Evolutionary conservation across 2,113 vertebrate genomes (phyloP).

Genomic region (Charadrius vociferus): DNA sequence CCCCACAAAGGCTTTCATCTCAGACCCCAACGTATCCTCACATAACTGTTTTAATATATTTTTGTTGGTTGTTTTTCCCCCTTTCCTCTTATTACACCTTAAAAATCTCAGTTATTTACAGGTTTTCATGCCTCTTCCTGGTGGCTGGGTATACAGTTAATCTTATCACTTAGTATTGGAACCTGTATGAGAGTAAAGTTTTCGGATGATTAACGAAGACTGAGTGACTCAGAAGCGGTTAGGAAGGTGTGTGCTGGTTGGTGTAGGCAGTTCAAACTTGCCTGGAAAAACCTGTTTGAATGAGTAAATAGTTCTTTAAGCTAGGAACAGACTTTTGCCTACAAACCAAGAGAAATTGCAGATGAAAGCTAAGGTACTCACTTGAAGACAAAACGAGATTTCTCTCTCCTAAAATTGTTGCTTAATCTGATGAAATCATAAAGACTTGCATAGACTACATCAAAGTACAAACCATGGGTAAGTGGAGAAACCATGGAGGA

Average conservation of each 20-base stretch:
- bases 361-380: not conserved
- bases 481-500: not conserved
- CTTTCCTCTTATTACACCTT: not conserved
- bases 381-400: not conserved
- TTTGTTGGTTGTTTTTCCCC: not conserved
- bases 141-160: not conserved
- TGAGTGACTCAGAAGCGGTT: not conserved
- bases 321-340: not conserved
- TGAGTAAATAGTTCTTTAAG: not conserved
- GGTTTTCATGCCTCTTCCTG: not conserved
- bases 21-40: not conserved
- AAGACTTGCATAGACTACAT: not conserved
- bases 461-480: not conserved
- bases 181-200: not conserved
- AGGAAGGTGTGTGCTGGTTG: not conserved
- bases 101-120: not conserved
- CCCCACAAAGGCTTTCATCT: not conserved
- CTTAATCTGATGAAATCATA: not conserved
- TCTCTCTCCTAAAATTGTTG: not conserved
- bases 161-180: not conserved
- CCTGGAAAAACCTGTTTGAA: constrained; percentile 4
- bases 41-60: not conserved
- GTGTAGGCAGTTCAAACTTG: not conserved
- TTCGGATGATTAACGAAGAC: not conserved
- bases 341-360: not conserved